Evolutionary conservation across 2,888 invertebrate species (phyloP).

Genomic region (Nephrocerus scutellatus): DNA sequence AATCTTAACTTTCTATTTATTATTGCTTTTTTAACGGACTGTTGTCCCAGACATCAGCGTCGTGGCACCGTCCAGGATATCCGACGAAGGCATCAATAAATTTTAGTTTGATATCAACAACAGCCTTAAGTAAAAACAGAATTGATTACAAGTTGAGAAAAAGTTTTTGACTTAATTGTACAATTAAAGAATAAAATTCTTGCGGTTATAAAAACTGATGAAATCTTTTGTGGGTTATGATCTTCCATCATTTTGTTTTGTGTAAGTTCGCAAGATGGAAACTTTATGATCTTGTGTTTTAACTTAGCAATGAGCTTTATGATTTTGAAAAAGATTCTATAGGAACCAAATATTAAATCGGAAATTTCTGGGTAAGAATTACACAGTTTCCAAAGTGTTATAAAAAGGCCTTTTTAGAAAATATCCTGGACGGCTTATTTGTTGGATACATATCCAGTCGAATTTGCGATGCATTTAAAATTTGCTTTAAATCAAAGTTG

Average conservation of each 20-base stretch:
- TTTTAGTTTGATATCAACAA: not conserved
- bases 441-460: too few species aligned
- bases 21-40: constrained; percentile 1
- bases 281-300: constrained; percentile 6
- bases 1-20: too few species aligned
- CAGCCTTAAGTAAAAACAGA: constrained; percentile 3
- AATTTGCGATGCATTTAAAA: too few species aligned
- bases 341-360: constrained; percentile 3
- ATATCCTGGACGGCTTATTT: too few species aligned
- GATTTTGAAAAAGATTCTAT: constrained; percentile 7
- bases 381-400: constrained; percentile 7
- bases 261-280: constrained; percentile 3
- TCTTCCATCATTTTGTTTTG: constrained; percentile 6
- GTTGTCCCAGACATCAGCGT: not conserved
- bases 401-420: constrained; percentile 4
- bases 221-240: constrained; percentile 8
- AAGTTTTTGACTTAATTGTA: constrained; percentile 10
- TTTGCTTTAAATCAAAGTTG: too few species aligned
- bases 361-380: constrained; percentile 7
- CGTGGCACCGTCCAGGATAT: not conserved
- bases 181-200: constrained; percentile 13
- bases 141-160: constrained; percentile 1
- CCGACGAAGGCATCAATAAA: constrained; percentile 4
- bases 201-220: constrained; percentile 11
- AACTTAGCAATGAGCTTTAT: constrained; percentile 4